Base-by-base conservation (phyloP, 1,140 invertebrate species). In the Triops cancriformis region DNA sequence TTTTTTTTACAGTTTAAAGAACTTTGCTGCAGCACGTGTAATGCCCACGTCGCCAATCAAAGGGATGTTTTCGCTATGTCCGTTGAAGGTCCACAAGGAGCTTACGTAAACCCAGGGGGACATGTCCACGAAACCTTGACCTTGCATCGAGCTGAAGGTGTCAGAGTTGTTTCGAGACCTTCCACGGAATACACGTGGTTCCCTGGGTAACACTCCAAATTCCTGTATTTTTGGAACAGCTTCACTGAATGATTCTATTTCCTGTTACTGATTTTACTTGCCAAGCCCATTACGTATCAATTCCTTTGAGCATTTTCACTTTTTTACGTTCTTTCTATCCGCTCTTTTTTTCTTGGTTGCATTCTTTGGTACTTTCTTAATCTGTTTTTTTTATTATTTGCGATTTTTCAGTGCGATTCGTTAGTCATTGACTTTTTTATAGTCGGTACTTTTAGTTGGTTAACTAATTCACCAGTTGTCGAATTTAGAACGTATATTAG, bases 51-150 rank as follows among this genome's bases (percentile, higher is more conserved):
- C 72, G 90, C 90, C 18, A 86, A 89, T 79, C 91, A 90, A 73
- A 87, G 85, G 4, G 88, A 94, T 81, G 87, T 94, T 45, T 93
- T 96, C 83, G 89, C 91, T 64, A 93, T 95, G 92, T 91, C 92
- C 18, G 88, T 89, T 78, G 91, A 93, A 83, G 93, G 93, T 0
- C 89, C 92, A 0, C 89, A 93, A 83, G 90, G 89, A 51, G 91
- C 92, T 72, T 96, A 92, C 83, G 92, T 93, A 14, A 96, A 96
- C 86, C 89, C 91, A 74, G 86, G 86, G 80, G 94, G 94, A 43
- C 87, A 90, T 82, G 89, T 94, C 75, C 92, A 94, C 83, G 94
- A 95, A 83, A 94, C 91, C 0, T 84, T 95, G 14, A 95, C 93
- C 11, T 86, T 94, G 0, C 86, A 88, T 80, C 86, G 88, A 76